Base-by-base conservation (phyloP, 2,797 vertebrate species). In the Halcyon leucocephala region DNA sequence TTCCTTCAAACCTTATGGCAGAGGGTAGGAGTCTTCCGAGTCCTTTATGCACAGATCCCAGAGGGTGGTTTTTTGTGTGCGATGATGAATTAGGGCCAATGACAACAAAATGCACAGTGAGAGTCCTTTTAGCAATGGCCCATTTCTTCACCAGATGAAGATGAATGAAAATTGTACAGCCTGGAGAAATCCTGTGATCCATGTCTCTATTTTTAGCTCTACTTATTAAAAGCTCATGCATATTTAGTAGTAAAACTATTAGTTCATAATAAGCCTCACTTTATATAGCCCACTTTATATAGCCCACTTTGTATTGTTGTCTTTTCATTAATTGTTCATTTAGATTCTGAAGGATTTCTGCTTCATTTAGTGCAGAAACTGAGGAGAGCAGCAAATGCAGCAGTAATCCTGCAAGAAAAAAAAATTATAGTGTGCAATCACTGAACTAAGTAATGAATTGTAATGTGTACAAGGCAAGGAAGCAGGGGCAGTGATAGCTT, bases 241-340 rank as follows among this genome's bases (percentile, higher is more conserved):
- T 95, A 94, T 90, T 94, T 93, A 88, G 93, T 90, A 86, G 67
- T 74, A 69, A 54, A 95, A 82, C 61, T 69, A 94, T 94, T 91
- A 93, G 94, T 94, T 93, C 39, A 4, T 94, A 95, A 90, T 89
- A 81, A 80, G 41, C 70, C 42, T 90, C 62, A 52, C 94, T 91
- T 70, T 91, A 64, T 91, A 90, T 94, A 90, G 62, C 73, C 48
- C 18, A 20, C 35, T 91, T 79, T 1, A 64, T 91, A 90, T 94
- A 90, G 62, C 73, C 48, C 18, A 20, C 35, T 91, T 79, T 1
- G 0, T 70, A 52, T 77, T 95, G 72, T 84, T 88, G 60, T 76
- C 29, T 82, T 93, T 78, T 95, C 54, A 62, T 86, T 93, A 95
- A 88, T 89, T 93, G 76, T 88, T 95, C 82, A 79, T 93, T 86